Evolutionary conservation across 2,888 invertebrate genomes (phyloP).

Genomic region (Timandra comae): DNA sequence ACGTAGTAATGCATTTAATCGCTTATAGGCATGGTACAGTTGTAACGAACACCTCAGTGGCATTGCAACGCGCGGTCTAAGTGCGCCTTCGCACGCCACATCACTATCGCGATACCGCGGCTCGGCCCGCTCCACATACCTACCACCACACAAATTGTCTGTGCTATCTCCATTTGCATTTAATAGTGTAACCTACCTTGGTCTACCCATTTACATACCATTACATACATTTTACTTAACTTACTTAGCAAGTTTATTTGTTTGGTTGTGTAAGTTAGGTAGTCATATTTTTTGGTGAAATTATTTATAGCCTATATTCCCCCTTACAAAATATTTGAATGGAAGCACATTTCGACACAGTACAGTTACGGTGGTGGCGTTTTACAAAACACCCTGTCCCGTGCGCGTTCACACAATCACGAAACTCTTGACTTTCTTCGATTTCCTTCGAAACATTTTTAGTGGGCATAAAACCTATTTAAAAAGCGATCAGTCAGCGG

Average conservation of each 20-base stretch:
- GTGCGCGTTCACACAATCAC: slow-evolving; percentile 50
- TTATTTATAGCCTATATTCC: neutral
- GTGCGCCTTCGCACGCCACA: slow-evolving; percentile 58
- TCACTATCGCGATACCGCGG: slow-evolving; percentile 9
- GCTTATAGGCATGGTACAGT: slow-evolving; percentile 33
- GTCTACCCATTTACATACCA: too few species aligned
- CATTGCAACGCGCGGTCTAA: slow-evolving; percentile 37
- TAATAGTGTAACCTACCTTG: slow-evolving; percentile 29
- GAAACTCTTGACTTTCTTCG: slow-evolving; percentile 49
- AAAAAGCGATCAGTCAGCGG: slow-evolving; percentile 76
- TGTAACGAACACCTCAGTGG: slow-evolving; percentile 52
- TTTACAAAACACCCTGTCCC: slow-evolving; percentile 49
- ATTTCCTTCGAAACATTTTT: slow-evolving; percentile 69
- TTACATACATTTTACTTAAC: too few species aligned
- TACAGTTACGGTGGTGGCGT: slow-evolving; percentile 39
- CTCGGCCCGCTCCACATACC: slow-evolving; percentile 22
- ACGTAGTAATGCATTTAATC: slow-evolving; percentile 18
- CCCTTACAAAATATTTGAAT: too few species aligned
- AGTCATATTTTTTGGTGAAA: neutral
- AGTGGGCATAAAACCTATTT: slow-evolving; percentile 75
- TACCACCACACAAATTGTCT: slow-evolving; percentile 56
- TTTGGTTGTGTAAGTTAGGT: too few species aligned
- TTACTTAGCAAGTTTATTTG: neutral
- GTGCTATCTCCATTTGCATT: slow-evolving; percentile 57
- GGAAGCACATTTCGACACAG: slow-evolving; percentile 3